Evolutionary conservation across 2,888 invertebrate genomes (phyloP).

Genomic region (Macrophya alboannulata): DNA sequence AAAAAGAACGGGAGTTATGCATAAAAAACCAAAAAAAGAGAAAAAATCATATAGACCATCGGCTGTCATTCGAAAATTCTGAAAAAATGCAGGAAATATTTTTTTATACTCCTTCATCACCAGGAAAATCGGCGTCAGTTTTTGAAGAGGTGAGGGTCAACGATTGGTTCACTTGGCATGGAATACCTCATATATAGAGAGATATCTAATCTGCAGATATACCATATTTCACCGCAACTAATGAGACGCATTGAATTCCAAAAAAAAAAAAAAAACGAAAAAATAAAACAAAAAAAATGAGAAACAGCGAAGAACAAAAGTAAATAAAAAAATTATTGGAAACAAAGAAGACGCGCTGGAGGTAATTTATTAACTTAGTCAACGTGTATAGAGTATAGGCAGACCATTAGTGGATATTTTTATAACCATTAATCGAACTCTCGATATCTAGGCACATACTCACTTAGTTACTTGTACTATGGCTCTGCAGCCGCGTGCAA

Average conservation of each 20-base stretch:
- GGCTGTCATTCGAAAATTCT: too few relatives aligned
- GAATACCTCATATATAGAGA: too few relatives aligned
- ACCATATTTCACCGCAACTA: constrained; percentile 45
- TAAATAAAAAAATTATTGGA: background rate
- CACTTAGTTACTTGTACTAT: background rate
- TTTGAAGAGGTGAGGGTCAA: too few relatives aligned
- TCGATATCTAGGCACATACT: constrained; percentile 9
- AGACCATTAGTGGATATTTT: constrained; percentile 15
- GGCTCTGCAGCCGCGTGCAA: too few relatives aligned
- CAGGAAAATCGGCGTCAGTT: too few relatives aligned
- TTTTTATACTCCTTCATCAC: too few relatives aligned
- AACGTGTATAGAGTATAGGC: background rate
- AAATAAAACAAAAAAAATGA: background rate
- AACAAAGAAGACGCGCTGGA: background rate
- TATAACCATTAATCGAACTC: constrained; percentile 6
- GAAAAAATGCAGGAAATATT: too few relatives aligned
- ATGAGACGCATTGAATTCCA: constrained; percentile 2
- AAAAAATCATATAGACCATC: too few relatives aligned
- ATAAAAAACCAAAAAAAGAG: too few relatives aligned
- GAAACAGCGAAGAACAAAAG: background rate
- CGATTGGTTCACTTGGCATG: too few relatives aligned
- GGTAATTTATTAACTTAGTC: constrained; percentile 2
- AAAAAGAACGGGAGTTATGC: too few relatives aligned
- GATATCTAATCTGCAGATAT: background rate
- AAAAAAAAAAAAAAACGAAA: background rate